These are phyloP conservation scores for Brachionus asplanchnoidis DNA, from an alignment of 1,140 invertebrate species.

Conservation along the genomic window DNA sequence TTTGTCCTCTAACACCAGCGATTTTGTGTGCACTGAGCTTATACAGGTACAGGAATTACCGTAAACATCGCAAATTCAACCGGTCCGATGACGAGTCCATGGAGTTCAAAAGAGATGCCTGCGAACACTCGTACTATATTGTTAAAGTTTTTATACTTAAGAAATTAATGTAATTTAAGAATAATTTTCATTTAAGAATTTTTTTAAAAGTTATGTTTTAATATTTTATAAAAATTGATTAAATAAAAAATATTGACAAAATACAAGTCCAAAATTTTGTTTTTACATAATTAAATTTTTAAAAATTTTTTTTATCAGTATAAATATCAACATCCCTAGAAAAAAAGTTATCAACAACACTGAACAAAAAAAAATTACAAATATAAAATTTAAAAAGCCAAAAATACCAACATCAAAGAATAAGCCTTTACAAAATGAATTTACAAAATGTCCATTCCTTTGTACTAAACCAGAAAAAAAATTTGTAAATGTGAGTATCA, in stretches of 20 bases:
- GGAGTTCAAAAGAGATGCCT: neutral
- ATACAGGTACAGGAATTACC: conserved; percentile 58
- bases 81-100: conserved; percentile 1
- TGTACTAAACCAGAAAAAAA: no score
- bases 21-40: conserved; percentile 60
- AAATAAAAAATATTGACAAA: neutral
- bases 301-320: neutral
- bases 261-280: neutral
- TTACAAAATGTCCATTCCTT: no score
- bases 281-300: neutral
- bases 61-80: conserved; percentile 47
- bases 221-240: neutral
- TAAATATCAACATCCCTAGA: neutral
- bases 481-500: no score
- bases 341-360: neutral
- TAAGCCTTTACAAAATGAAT: no score
- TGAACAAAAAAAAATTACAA: neutral
- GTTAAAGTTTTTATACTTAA: neutral
- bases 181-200: neutral
- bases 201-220: neutral
- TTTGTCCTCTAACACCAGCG: conserved; percentile 60
- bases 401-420: conserved; percentile 7
- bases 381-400: neutral
- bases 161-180: neutral
- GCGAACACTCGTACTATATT: neutral